Evolutionary conservation across 2,113 vertebrate species (phyloP).

Genomic region (Phrynosoma blainvillii): DNA sequence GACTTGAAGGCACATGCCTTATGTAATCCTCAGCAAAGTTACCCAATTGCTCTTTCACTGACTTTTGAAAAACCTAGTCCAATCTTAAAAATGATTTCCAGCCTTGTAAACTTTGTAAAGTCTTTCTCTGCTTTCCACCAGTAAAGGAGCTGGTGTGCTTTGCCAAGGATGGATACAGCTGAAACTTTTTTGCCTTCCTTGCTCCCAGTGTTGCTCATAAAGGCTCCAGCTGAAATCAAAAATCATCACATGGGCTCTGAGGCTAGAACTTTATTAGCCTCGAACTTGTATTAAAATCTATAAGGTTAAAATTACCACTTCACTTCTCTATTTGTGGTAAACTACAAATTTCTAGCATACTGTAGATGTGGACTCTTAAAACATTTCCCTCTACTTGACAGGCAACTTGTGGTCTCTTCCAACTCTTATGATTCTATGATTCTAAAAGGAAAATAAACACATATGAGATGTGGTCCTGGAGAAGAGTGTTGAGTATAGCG

Average conservation of each 20-base stretch:
- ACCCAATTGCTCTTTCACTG: neutral
- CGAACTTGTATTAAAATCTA: neutral
- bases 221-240: neutral
- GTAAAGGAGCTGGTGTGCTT: neutral
- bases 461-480: too few species aligned
- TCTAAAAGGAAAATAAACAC: too few species aligned
- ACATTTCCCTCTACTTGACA: neutral
- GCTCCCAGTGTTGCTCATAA: too few species aligned
- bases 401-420: neutral
- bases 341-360: neutral
- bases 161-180: neutral
- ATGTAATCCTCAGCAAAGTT: neutral
- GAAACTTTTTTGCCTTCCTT: too few species aligned
- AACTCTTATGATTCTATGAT: too few species aligned
- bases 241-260: neutral
- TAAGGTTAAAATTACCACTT: neutral
- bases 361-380: neutral
- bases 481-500: too few species aligned
- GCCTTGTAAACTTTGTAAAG: neutral
- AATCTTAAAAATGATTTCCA: neutral
- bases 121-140: neutral
- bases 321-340: neutral
- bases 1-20: too few species aligned
- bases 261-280: neutral
- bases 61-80: neutral